Conservation (phyloP, 2,888 invertebrate genomes). For the Torymus auratus region DNA sequence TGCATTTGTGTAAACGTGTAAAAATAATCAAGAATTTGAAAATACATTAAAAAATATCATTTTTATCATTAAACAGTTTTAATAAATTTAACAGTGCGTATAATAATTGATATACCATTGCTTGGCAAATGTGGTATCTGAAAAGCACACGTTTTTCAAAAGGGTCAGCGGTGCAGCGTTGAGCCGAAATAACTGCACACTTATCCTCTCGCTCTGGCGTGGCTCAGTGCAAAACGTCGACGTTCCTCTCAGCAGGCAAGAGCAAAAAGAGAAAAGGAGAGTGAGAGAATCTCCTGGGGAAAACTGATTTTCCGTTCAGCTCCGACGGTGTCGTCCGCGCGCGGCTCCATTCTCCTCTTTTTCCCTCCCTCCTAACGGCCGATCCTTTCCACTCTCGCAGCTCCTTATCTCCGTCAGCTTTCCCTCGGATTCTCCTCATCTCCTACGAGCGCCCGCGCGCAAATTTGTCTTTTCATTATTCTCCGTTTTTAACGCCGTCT, state of each 20-base stretch:
- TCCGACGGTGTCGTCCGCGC: slow-evolving; percentile 3
- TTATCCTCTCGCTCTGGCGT: neutral
- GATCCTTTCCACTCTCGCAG: neutral
- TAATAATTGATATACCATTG: too few species aligned
- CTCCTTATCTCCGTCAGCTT: slow-evolving; percentile 15
- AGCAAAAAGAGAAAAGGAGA: neutral
- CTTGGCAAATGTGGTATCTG: too few species aligned
- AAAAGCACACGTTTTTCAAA: too few species aligned
- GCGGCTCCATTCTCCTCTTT: neutral
- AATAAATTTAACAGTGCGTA: too few species aligned
- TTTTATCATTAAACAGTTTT: too few species aligned
- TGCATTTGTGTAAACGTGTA: too few species aligned
- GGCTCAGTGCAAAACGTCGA: slow-evolving; percentile 3
- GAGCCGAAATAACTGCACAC: neutral
- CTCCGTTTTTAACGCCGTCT: slow-evolving; percentile 29
- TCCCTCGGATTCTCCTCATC: slow-evolving; percentile 28
- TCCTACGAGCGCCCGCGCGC: slow-evolving; percentile 9
- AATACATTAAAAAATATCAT: too few species aligned
- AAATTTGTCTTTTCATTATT: slow-evolving; percentile 60
- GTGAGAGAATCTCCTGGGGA: neutral
- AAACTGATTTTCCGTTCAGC: slow-evolving; percentile 49
- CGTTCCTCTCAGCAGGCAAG: slow-evolving; percentile 22
- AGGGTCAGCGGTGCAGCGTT: too few species aligned
- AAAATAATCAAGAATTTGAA: too few species aligned
- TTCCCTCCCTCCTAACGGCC: neutral